Evolutionary conservation across 64 coral and sea anemone genomes (phyloP).

Genomic region (Stylophora pistillata): DNA sequence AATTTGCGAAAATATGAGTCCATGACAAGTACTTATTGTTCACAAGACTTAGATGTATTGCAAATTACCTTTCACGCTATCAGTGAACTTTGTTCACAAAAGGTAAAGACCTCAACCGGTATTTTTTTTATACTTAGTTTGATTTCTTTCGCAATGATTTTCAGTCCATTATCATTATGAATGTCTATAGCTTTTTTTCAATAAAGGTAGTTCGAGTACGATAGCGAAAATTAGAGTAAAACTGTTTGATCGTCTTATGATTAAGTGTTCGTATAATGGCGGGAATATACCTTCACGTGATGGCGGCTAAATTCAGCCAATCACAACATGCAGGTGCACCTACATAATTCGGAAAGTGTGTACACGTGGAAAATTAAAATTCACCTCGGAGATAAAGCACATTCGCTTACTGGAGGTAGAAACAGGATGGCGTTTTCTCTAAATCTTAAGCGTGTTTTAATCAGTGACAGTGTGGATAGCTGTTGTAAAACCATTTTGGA

Average conservation of each 20-base stretch:
- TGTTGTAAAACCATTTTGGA: conserved; percentile 87
- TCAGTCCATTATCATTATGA: not conserved
- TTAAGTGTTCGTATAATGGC: conserved; percentile 23
- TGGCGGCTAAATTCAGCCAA: conserved; percentile 1
- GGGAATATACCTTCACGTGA: conserved; percentile 39
- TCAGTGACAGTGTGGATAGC: conserved; percentile 88
- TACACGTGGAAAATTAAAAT: conserved; percentile 36
- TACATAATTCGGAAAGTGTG: conserved; percentile 7
- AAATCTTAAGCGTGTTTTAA: conserved; percentile 92
- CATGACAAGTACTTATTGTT: not conserved
- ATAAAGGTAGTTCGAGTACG: not conserved
- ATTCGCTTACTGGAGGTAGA: not conserved
- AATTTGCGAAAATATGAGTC: not conserved
- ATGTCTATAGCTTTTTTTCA: too few species aligned
- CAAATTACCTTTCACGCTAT: not conserved
- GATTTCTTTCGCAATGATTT: not conserved
- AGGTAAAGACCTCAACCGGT: not conserved
- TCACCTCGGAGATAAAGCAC: not conserved
- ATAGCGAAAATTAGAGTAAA: not conserved
- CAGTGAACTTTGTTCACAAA: not conserved
- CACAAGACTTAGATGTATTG: not conserved
- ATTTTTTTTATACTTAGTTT: not conserved
- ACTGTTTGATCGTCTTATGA: not conserved
- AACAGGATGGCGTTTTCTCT: conserved; percentile 70
- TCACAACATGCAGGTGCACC: not conserved